phyloP scores from a whole-genome alignment of 2,113 vertebrate genomes.

The Eurypyga helias region DNA sequence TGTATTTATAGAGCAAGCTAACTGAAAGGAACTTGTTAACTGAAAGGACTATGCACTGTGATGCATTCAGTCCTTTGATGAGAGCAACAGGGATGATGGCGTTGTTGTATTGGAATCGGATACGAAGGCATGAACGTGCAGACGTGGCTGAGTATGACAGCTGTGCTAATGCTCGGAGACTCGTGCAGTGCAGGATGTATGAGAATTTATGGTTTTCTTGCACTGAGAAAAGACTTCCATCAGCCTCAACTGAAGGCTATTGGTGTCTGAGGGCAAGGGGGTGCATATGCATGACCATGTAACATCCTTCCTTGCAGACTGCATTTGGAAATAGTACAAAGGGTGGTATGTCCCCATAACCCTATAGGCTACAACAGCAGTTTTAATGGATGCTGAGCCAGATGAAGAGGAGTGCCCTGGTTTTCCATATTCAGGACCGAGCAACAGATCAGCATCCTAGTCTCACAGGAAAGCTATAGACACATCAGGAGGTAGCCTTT shows the following conservation, averaged over 20 bases:
- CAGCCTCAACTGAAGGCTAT: background rate
- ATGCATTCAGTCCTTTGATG: slow-evolving; percentile 11
- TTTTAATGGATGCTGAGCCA: background rate
- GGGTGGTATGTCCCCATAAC: background rate
- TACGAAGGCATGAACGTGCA: background rate
- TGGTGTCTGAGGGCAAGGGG: background rate
- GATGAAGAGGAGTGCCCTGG: background rate
- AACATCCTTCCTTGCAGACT: background rate
- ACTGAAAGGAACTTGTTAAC: background rate
- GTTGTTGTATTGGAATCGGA: background rate
- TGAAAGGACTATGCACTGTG: background rate
- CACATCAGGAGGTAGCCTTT: background rate
- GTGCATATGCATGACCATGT: background rate
- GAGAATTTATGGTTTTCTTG: background rate
- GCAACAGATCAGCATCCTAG: background rate
- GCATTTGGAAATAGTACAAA: background rate
- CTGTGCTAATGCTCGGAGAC: background rate
- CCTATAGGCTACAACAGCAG: background rate
- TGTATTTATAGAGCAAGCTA: slow-evolving; percentile 4
- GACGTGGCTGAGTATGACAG: background rate
- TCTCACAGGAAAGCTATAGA: background rate
- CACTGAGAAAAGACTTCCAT: background rate
- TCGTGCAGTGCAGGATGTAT: background rate
- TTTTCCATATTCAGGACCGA: background rate
- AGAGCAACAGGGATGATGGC: background rate